Evolutionary conservation across 2,113 vertebrate species (phyloP).

Genomic region (Chrysochloris asiatica): DNA sequence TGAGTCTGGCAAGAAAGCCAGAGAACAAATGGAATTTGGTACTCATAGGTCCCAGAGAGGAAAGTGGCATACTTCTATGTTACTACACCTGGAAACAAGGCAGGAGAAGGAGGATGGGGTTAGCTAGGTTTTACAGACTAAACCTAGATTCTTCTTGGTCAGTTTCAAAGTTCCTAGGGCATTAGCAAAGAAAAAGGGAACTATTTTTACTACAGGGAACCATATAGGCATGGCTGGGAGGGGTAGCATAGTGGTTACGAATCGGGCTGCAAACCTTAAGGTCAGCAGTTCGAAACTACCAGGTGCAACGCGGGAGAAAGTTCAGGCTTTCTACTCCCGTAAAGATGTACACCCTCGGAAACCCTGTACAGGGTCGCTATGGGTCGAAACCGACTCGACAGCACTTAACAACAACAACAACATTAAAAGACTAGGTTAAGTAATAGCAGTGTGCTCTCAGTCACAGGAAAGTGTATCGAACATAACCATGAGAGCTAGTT

Average conservation of each 20-base stretch:
- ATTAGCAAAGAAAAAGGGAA: background rate
- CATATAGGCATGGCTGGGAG: background rate
- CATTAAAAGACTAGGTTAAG: background rate
- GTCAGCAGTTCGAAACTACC: too few species aligned
- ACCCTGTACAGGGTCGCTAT: too few species aligned
- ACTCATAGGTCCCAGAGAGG: background rate
- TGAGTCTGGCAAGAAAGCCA: background rate
- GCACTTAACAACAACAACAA: too few species aligned
- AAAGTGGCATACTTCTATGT: background rate
- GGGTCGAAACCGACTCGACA: too few species aligned
- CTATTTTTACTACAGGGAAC: background rate
- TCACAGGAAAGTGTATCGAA: background rate
- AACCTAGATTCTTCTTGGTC: background rate
- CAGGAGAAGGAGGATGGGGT: background rate
- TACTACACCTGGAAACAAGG: too few species aligned
- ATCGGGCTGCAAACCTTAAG: too few species aligned
- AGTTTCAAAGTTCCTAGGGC: background rate
- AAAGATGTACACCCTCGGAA: too few species aligned
- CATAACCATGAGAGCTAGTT: background rate
- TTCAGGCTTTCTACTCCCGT: too few species aligned
- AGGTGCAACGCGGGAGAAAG: too few species aligned
- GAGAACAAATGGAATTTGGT: background rate
- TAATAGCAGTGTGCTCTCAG: background rate
- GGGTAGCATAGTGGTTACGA: background rate
- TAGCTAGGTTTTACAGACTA: background rate